phyloP scores from a whole-genome alignment of 2,797 vertebrate genomes.

The Glossophaga mutica region DNA sequence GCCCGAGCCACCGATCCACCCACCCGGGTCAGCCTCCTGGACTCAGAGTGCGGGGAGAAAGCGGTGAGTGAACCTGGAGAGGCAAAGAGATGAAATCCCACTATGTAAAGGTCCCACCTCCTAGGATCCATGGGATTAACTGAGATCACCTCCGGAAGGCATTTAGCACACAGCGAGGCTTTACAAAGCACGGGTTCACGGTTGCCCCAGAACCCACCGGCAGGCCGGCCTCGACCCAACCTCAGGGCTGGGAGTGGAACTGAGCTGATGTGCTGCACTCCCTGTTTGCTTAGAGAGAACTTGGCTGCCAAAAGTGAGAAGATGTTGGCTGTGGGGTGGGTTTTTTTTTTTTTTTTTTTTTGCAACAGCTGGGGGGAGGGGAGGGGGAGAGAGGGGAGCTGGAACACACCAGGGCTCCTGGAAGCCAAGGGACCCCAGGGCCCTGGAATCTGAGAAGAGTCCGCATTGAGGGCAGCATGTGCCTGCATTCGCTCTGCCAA shows the following conservation, averaged over 20 bases:
- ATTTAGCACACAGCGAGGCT: background rate
- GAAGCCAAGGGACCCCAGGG: slow-evolving; percentile 55
- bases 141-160: background rate
- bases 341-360: slow-evolving; percentile 43
- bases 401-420: slow-evolving; percentile 42
- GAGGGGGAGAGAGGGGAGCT: slow-evolving; percentile 8
- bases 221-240: slow-evolving; percentile 40
- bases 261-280: slow-evolving; percentile 34
- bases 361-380: slow-evolving; percentile 54
- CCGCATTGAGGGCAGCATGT: background rate
- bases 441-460: slow-evolving; percentile 4
- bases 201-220: background rate
- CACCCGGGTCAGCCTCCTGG: background rate
- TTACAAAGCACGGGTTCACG: background rate
- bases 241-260: slow-evolving; percentile 36
- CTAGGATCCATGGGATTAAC: background rate
- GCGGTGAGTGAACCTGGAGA: background rate
- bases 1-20: background rate
- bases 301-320: slow-evolving; percentile 56
- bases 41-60: background rate
- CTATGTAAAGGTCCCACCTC: background rate
- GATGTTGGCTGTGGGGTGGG: slow-evolving; percentile 62
- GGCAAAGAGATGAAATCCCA: background rate
- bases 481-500: background rate
- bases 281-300: slow-evolving; percentile 66